phyloP scores from a whole-genome alignment of 2,888 invertebrate genomes.

The Agriopis leucophaearia region DNA sequence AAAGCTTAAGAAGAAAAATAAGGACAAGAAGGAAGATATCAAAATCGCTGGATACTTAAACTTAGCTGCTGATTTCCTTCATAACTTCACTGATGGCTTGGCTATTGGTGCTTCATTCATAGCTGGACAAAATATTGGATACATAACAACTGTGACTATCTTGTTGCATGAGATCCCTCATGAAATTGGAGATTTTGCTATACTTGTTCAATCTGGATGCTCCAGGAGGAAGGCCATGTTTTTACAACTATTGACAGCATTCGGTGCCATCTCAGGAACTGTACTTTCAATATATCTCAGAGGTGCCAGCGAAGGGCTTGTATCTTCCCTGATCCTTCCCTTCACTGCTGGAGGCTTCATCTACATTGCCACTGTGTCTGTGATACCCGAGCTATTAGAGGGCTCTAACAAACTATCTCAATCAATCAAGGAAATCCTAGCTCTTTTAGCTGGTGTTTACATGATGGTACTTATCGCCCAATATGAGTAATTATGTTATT shows the following conservation, averaged over 20 bases:
- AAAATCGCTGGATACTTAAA: constrained; percentile 94
- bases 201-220: constrained; percentile 98
- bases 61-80: constrained; percentile 98
- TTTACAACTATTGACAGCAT: constrained; percentile 96
- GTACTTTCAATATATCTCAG: constrained; percentile 94
- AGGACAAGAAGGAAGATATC: constrained; percentile 77
- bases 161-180: constrained; percentile 99
- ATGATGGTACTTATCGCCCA: constrained; percentile 98
- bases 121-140: constrained; percentile 94
- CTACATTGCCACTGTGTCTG: constrained; percentile 99
- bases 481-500: constrained; percentile 69
- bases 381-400: constrained; percentile 98
- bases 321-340: constrained; percentile 96
- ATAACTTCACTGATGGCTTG: constrained; percentile 99
- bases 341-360: constrained; percentile 99
- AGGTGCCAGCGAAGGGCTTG: constrained; percentile 89
- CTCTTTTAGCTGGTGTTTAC: constrained; percentile 95
- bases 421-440: constrained; percentile 95
- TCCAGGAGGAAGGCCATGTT: constrained; percentile 97
- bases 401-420: constrained; percentile 94
- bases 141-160: constrained; percentile 97
- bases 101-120: constrained; percentile 99
- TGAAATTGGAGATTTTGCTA: constrained; percentile 99
- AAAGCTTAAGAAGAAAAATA: constrained; percentile 70
- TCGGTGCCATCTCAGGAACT: constrained; percentile 98